Evolutionary conservation across 2,113 vertebrate species (phyloP), one percentile per base, ranked within the genome.

Genomic region (Xiphophorus maculatus): DNA sequence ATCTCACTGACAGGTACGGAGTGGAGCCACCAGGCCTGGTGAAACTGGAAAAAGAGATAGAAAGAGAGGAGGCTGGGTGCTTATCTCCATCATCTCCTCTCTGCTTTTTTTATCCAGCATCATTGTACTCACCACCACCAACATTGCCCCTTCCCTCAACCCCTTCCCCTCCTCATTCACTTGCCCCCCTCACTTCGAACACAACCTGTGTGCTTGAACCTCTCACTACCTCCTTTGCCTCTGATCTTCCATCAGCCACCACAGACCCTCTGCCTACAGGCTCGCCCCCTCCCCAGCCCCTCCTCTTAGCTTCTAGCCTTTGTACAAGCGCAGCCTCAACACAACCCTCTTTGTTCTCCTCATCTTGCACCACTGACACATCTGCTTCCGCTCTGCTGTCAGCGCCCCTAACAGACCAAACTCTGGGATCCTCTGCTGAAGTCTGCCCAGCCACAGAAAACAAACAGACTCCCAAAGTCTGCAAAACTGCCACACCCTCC

Each of bases 1-100:
- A 71, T n/a, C 6, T 78, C 61, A 78, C 67, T 77, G 35, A 92
- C 84, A 99, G 97, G 92, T 97, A 96, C 77, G 97, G 96, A 5
- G 94, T 99, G 63, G 97, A 99, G 73, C 97, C 98, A 77, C 97
- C 97, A 28, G 96, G 95, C 42, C 91, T 99, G 87, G 97, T 99
- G 90, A 98, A 98, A 89, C 28, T 99, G 91, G 98, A 98, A 92
- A 96, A 96, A 85, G 97, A 99, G 88, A 96, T 97, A 82, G 97
- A 98, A 87, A 96, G 96, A 90, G 96, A 98, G 84, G 96, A 98
- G 93, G 95, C 91, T 0, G 94, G 93, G 64, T 94, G 95, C 63
- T 87, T 92, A 27, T 96, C 97, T 7, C 95, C 95, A 87, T 95
- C 96, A 27, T 91, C 91, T 75, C 74, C 84, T 62, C 83, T 88